Conservation (phyloP, 2,888 invertebrate species). For the Diarsia dahlii region DNA sequence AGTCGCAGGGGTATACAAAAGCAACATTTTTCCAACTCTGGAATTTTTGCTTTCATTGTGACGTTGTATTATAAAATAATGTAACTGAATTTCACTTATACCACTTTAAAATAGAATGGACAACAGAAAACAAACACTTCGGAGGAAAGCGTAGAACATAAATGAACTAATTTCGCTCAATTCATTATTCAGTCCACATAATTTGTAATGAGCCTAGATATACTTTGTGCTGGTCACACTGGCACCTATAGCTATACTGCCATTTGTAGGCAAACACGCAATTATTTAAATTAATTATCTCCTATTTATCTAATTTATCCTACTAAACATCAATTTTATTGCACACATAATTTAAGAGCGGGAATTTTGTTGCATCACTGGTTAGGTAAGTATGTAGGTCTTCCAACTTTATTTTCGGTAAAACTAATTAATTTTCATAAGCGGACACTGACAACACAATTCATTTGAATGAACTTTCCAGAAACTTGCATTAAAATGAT, state of each 20-base stretch:
- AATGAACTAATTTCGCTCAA: too few species aligned
- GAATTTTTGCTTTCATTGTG: conserved; percentile 3
- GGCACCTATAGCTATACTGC: neutral
- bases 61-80: neutral
- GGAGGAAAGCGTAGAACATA: too few species aligned
- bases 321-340: neutral
- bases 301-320: conserved; percentile 10
- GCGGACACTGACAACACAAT: too few species aligned
- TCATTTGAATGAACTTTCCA: too few species aligned
- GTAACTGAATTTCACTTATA: neutral
- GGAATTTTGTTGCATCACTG: neutral
- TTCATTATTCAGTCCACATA: too few species aligned
- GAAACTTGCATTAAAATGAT: too few species aligned
- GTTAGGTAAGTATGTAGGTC: neutral
- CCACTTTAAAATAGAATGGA: neutral
- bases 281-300: neutral
- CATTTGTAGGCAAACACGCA: neutral
- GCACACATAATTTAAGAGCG: neutral
- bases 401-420: neutral
- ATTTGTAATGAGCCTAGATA: too few species aligned
- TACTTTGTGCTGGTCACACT: neutral
- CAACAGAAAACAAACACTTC: neutral
- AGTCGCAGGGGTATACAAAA: neutral
- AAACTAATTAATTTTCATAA: neutral
- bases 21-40: neutral